Base-by-base conservation (phyloP, 2,113 vertebrate species). In the Pyrgilauda ruficollis region DNA sequence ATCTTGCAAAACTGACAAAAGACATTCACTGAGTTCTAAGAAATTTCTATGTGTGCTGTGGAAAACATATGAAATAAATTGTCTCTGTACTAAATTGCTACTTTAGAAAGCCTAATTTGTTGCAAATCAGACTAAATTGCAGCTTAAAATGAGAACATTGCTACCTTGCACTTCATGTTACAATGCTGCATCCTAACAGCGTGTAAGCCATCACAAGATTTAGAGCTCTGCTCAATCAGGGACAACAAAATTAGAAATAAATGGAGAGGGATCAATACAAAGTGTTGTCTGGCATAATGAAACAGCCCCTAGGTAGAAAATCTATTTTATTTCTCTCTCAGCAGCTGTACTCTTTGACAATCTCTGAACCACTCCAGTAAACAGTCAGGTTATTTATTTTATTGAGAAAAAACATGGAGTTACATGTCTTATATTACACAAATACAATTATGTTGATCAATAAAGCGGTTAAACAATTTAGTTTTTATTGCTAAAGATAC, bases 241-340 rank as follows among this genome's bases (percentile, higher is more conserved):
- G 97, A 97, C 97, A 98, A 96, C 97, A 98, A 98, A 98, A 98
- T 98, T 98, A 98, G 98, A 98, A 98, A 98, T 98, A 98, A 98
- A 98, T 97, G 96, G 96, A 96, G 86, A 92, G 66, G 37, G 97
- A 98, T 98, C 98, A 97, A 98, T 98, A 98, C 69, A 67, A 92
- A 97, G 95, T 97, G 96, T 95, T 98, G 97, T 95, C 96, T 97
- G 86, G 98, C 97, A 98, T 98, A 98, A 98, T 97, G 97, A 98
- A 98, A 96, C 93, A 97, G 94, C 91, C 79, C 30, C 90, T 84
- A 96, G 95, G 96, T 95, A 94, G 95, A 97, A 98, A 98, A 98
- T 97, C 97, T 96, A 97, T 98, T 98, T 97, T 97, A 94, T 96
- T 97, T 98, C 96, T 97, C 86, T 96, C 93, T 72, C 68, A 92